phyloP scores from a whole-genome alignment of 1,140 invertebrate species.

The Drosophila asahinai region DNA sequence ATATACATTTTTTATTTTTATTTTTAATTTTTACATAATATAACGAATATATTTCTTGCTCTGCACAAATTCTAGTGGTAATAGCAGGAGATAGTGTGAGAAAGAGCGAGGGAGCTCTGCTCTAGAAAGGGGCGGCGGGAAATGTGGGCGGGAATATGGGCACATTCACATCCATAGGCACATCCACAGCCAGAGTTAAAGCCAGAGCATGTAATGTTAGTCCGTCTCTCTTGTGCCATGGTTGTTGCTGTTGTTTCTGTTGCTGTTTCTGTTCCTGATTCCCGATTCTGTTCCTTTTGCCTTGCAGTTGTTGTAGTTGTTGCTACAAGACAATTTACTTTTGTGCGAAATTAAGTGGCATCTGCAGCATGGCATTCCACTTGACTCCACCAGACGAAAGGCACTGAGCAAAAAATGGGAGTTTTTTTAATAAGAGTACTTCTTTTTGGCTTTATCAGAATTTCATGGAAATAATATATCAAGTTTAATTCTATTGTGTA shows the following conservation, averaged over 20 bases:
- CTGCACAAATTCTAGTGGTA: constrained; percentile 7
- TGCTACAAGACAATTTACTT: constrained; percentile 85
- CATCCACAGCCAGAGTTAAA: constrained; percentile 32
- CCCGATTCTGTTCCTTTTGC: constrained; percentile 20
- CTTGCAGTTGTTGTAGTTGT: constrained; percentile 52
- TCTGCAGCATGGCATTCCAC: constrained; percentile 83
- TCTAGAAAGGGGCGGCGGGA: constrained; percentile 24
- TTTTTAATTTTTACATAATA: no score
- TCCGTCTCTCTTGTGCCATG: constrained; percentile 79
- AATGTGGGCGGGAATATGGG: constrained; percentile 45
- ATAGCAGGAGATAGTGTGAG: constrained; percentile 6
- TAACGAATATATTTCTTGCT: neutral
- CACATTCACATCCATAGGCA: constrained; percentile 42
- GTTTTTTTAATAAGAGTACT: neutral
- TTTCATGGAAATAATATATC: neutral
- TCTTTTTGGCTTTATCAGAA: no score
- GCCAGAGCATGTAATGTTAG: constrained; percentile 76
- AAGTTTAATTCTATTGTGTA: no score
- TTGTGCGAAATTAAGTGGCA: constrained; percentile 85
- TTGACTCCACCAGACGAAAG: constrained; percentile 69
- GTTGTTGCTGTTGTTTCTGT: constrained; percentile 53
- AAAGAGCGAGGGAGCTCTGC: constrained; percentile 3
- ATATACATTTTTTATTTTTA: no score
- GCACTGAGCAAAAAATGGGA: neutral
- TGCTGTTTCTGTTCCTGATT: constrained; percentile 24